Evolutionary conservation across 1,140 invertebrate species (phyloP), one percentile per base, ranked within the genome.

Genomic region (Cydia pomonella): DNA sequence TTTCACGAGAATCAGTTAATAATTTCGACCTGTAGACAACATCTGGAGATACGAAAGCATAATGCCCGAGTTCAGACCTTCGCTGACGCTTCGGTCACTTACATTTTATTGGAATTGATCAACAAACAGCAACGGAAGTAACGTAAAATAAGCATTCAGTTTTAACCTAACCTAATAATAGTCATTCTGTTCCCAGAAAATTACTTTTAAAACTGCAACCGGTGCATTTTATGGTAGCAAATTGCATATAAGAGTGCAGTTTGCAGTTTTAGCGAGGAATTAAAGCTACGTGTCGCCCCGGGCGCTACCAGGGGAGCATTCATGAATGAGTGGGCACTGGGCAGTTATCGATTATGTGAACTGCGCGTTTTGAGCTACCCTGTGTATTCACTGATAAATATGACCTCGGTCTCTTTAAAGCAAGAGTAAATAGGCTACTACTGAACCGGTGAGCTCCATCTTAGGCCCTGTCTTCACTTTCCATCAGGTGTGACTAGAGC

Each of bases 151-250:
- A 44, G 9, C 41, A 16, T 16, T 23, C 53, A 23, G 9, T 59
- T 23, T 21, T 53, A 23, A 50, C 47, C 16, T 50, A 21, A 23
- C 18, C 53, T 59, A 59, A 59, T 59, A 59, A 59, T 59, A 50
- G 47, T 18, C 47, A 50, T 50, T 50, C n/a, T n/a, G n/a, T 50
- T n/a, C 16, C n/a, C 47, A n/a, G n/a, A 59, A 59, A 59, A 59
- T 59, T 59, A 59, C 50, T 21, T 59, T 21, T 6, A 18, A 69
- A 69, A 33, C 27, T 69, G 64, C 64, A 69, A 69, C 64, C 29
- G 64, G 64, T 69, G 64, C 64, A 69, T 69, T 33, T 69, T 69
- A 69, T 69, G 64, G 33, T 69, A n/a, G 64, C 29, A 69, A 69
- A 69, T 69, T 69, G 29, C 29, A 69, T 29, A 69, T 69, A 69